These are phyloP conservation scores for Oryzias melastigma DNA, from an alignment of 2,113 vertebrate genomes.

Conservation along the genomic window DNA sequence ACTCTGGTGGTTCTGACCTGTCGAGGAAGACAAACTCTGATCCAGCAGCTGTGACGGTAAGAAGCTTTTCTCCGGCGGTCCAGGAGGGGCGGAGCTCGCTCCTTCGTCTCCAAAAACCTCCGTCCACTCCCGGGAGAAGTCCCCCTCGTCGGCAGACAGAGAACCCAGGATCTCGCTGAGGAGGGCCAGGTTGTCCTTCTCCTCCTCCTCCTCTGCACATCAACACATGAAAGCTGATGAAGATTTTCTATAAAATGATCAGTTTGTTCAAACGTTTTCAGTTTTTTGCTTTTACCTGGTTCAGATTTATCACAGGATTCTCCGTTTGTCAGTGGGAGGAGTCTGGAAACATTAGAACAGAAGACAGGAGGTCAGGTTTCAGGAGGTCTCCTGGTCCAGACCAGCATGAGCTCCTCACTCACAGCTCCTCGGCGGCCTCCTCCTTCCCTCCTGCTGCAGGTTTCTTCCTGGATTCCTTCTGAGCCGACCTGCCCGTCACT, in stretches of 20 bases:
- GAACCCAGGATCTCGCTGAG: slow-evolving; percentile 88
- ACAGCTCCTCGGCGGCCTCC: slow-evolving; percentile 77
- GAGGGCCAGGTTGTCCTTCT: slow-evolving; percentile 84
- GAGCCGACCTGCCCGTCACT: slow-evolving; percentile 80
- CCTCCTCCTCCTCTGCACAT: slow-evolving; percentile 71
- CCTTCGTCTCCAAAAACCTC: slow-evolving; percentile 84
- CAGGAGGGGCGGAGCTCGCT: slow-evolving; percentile 8
- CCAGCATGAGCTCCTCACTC: slow-evolving; percentile 58
- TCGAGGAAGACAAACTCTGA: slow-evolving; percentile 83
- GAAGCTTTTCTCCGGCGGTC: slow-evolving; percentile 65
- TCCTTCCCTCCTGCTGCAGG: slow-evolving; percentile 33
- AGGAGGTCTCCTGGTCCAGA: background rate
- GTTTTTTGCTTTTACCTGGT: slow-evolving; percentile 74
- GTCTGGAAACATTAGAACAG: slow-evolving; percentile 69
- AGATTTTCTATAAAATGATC: background rate
- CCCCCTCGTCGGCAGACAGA: slow-evolving; percentile 82
- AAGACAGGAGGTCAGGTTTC: background rate
- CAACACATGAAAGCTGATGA: background rate
- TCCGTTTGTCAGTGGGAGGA: slow-evolving; percentile 86
- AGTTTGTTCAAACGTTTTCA: too few species aligned
- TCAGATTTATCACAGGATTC: slow-evolving; percentile 60
- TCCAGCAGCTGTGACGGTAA: slow-evolving; percentile 95
- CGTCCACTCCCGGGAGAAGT: slow-evolving; percentile 88
- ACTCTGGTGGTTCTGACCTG: slow-evolving; percentile 68
- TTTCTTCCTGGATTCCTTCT: slow-evolving; percentile 75